A percentile compares a stretch with the other conserved stretches of the same genome.
Evolutionary conservation across 2,888 invertebrate genomes (phyloP).

Genomic region (Spilarctia lutea): DNA sequence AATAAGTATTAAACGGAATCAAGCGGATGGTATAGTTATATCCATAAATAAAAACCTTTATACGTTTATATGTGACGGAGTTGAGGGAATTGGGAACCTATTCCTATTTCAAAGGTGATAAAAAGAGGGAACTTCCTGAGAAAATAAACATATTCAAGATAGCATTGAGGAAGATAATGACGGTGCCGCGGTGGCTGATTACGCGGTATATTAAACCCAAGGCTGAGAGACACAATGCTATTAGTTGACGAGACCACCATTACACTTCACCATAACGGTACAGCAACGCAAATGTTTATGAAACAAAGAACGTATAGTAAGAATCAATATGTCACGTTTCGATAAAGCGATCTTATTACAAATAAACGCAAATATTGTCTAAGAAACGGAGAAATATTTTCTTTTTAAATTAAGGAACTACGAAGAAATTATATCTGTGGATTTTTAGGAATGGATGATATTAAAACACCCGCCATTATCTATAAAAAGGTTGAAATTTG

Average conservation of each 20-base stretch:
- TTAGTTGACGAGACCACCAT: conserved; percentile 58
- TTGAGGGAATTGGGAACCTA: neutral
- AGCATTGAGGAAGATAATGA: conserved; percentile 38
- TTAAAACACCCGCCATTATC: neutral
- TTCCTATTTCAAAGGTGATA: neutral
- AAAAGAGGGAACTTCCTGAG: conserved; percentile 8
- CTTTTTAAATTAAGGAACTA: neutral
- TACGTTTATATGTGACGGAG: neutral
- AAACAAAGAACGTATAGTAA: conserved; percentile 49
- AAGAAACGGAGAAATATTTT: neutral
- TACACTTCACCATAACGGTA: conserved; percentile 65
- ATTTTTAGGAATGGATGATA: neutral
- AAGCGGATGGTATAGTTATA: too few species aligned
- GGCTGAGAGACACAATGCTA: conserved; percentile 52
- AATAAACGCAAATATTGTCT: conserved; percentile 18
- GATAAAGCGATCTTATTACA: conserved; percentile 21
- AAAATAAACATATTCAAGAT: conserved; percentile 17
- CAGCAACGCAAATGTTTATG: conserved; percentile 64
- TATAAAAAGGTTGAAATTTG: neutral
- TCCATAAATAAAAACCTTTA: too few species aligned
- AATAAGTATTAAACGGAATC: too few species aligned
- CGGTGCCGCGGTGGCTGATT: conserved; percentile 31
- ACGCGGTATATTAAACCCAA: conserved; percentile 43
- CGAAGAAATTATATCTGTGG: neutral
- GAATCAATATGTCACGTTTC: conserved; percentile 29